Base-by-base conservation (phyloP, 2,797 vertebrate species). In the Diplodus sargus region DNA sequence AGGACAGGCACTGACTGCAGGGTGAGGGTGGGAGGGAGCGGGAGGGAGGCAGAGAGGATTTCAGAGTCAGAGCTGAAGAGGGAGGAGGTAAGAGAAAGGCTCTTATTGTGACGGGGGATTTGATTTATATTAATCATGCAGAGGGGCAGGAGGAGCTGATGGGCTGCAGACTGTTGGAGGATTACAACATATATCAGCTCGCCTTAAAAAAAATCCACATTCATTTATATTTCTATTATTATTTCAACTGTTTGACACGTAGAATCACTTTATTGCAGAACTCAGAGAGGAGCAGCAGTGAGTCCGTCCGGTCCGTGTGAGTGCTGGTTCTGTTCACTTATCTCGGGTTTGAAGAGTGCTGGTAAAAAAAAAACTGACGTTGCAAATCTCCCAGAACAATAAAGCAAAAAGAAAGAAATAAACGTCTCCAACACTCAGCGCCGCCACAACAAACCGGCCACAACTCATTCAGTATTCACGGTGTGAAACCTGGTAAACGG, bases 1-100 rank as follows among this genome's bases (percentile, higher is more conserved):
- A 93, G 94, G 94, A 91, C 95, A 95, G 91, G 70, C 86, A 86
- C 85, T 93, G 92, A 93, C 94, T 93, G 90, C 90, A 94, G 94
- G 94, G 88, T 92, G 90, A 90, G 89, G 90, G 90, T 85, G 86
- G 89, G 90, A 90, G 85, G 88, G 81, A 87, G 30, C 39, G 69
- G 25, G 84, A 85, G 69, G 25, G 84, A 85, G 80, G 83, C 76
- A 74, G 76, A 84, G 84, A 90, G 81, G 87, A 90, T 91, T 87
- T 88, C 75, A 83, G 52, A 64, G 77, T 65, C 75, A 83, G 52
- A 64, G 77, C 71, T 58, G 54, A 61, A 70, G 76, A 72, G 69
- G 67, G 83, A 85, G 78, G 76, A 82, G 64, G 57, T 63, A 70
- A 74, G 75, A 76, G 54, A 42, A 70, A 60, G 62, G 63, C 62